phyloP scores from a whole-genome alignment of 92 coral and sea anemone species.

The Desmophyllum pertusum region DNA sequence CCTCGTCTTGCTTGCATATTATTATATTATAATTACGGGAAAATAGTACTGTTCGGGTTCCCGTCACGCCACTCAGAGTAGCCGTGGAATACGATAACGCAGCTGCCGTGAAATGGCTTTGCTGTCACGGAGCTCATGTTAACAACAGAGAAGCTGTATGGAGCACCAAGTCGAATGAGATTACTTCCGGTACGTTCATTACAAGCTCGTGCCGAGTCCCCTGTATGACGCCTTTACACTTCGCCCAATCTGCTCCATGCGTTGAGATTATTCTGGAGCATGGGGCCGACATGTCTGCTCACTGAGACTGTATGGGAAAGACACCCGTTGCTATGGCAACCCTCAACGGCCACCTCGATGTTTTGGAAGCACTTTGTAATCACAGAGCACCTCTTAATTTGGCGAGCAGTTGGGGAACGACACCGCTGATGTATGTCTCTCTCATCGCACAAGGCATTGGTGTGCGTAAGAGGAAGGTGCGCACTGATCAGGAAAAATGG shows the following conservation, averaged over 20 bases:
- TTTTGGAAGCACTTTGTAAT: slow-evolving; percentile 61
- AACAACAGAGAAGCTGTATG: slow-evolving; percentile 53
- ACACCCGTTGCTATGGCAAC: slow-evolving; percentile 85
- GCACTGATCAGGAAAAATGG: slow-evolving; percentile 41
- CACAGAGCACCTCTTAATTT: slow-evolving; percentile 65
- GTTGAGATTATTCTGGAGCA: slow-evolving; percentile 51
- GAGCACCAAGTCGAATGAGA: slow-evolving; percentile 57
- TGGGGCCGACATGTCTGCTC: slow-evolving; percentile 56
- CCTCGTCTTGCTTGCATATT: no score
- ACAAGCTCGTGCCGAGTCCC: slow-evolving; percentile 68
- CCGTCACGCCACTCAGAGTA: slow-evolving; percentile 63
- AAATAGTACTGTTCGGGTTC: no score
- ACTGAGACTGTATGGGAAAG: slow-evolving; percentile 51
- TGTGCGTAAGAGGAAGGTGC: slow-evolving; percentile 51
- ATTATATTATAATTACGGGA: no score
- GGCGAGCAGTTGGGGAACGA: slow-evolving; percentile 74
- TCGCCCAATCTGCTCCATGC: slow-evolving; percentile 57
- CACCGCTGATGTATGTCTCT: slow-evolving; percentile 75
- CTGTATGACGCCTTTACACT: slow-evolving; percentile 72
- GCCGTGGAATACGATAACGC: slow-evolving; percentile 73
- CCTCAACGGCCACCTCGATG: slow-evolving; percentile 66
- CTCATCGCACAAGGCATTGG: slow-evolving; percentile 63
- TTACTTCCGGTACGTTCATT: slow-evolving; percentile 68
- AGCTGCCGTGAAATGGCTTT: slow-evolving; percentile 65
- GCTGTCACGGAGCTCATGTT: slow-evolving; percentile 60